A percentile compares a stretch with the other conserved stretches of the same genome.
phyloP scores from a whole-genome alignment of 2,888 invertebrate species.

The Lumbricus terrestris region DNA sequence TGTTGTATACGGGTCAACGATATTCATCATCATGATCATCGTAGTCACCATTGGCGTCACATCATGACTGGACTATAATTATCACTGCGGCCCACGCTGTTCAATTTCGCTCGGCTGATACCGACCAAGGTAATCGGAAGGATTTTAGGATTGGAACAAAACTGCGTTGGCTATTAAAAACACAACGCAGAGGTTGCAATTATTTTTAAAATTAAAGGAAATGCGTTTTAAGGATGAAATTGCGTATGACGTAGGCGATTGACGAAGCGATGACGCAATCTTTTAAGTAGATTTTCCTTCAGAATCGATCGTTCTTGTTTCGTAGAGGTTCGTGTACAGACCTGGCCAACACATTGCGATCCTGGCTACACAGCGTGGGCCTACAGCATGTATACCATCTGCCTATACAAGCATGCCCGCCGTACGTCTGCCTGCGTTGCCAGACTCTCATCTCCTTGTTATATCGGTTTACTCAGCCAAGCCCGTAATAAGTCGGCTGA shows the following conservation, averaged over 20 bases:
- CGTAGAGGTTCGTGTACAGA: neutral
- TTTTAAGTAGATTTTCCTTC: neutral
- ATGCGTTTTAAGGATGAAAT: neutral
- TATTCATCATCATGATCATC: neutral
- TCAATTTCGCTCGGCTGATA: neutral
- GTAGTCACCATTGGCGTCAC: neutral
- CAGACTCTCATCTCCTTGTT: neutral
- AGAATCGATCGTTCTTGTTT: neutral
- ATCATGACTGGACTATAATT: neutral
- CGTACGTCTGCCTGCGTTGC: neutral
- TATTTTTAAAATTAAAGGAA: neutral
- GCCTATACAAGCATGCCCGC: neutral
- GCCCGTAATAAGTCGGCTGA: neutral
- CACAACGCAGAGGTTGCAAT: neutral
- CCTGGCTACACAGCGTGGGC: neutral
- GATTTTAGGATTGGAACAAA: neutral
- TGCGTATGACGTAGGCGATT: neutral
- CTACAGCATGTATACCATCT: neutral
- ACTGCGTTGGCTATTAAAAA: neutral
- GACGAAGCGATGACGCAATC: neutral
- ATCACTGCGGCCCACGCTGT: neutral
- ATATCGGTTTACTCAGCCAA: conserved; percentile 3
- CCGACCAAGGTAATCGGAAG: neutral
- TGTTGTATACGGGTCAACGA: neutral
- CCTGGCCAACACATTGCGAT: neutral